phyloP scores from a whole-genome alignment of 35 echinoderm and acorn worm species.

The Holothuria glaberrima region DNA sequence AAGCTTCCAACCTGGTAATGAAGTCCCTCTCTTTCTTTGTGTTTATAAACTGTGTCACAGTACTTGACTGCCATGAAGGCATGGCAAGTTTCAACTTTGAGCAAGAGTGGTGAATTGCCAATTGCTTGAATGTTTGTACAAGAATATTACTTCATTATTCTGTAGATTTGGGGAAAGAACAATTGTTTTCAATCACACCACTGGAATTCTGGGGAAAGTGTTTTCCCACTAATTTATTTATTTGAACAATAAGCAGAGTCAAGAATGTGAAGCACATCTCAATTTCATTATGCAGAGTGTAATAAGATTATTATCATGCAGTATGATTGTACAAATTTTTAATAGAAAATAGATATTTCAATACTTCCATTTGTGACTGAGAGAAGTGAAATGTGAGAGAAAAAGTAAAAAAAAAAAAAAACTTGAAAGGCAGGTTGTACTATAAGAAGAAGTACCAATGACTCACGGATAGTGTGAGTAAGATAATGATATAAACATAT shows the following conservation, averaged over 20 bases:
- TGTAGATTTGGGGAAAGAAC: too few relatives aligned
- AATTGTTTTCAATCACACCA: too few relatives aligned
- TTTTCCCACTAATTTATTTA: conserved; percentile 20
- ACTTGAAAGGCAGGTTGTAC: conserved; percentile 44
- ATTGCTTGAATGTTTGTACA: too few relatives aligned
- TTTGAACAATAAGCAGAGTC: conserved; percentile 20
- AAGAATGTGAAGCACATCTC: neutral
- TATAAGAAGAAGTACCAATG: conserved; percentile 31
- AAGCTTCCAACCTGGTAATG: too few relatives aligned
- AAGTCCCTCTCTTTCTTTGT: too few relatives aligned
- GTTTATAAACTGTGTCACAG: too few relatives aligned
- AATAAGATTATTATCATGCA: conserved; percentile 51
- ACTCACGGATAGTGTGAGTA: conserved; percentile 28
- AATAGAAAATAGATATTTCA: conserved; percentile 44
- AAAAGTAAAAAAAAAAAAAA: neutral
- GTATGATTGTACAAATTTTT: conserved; percentile 47
- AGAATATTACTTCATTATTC: too few relatives aligned
- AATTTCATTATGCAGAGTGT: conserved; percentile 45
- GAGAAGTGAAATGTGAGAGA: neutral
- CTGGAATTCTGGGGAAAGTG: too few relatives aligned
- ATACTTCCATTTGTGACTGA: conserved; percentile 23
- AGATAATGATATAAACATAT: conserved; percentile 6
- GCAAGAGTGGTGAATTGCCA: too few relatives aligned
- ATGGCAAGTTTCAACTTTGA: too few relatives aligned
- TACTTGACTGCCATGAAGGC: too few relatives aligned